Evolutionary conservation across 2,888 invertebrate species (phyloP).

Genomic region (Aradus depressus): DNA sequence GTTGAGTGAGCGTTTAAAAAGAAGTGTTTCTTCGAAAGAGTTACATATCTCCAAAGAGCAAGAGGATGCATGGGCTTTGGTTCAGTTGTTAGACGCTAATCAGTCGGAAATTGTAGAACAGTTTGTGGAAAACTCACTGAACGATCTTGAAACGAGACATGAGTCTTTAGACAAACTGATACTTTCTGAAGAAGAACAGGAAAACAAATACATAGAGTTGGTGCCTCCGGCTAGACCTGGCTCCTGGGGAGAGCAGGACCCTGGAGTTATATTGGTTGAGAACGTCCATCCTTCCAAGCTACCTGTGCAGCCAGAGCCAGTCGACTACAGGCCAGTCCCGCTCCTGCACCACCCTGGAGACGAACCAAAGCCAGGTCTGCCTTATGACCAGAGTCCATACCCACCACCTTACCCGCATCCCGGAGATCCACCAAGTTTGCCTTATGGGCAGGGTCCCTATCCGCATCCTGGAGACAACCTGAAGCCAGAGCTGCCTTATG

Average conservation of each 20-base stretch:
- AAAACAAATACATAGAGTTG: slow-evolving; percentile 2
- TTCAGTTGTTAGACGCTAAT: slow-evolving; percentile 14
- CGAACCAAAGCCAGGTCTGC: background rate
- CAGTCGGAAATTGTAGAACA: slow-evolving; percentile 15
- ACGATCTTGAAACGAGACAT: slow-evolving; percentile 8
- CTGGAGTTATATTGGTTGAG: slow-evolving; percentile 22
- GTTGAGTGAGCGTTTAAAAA: background rate
- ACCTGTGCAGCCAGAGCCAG: slow-evolving; percentile 20
- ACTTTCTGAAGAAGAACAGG: slow-evolving; percentile 12
- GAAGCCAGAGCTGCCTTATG: background rate
- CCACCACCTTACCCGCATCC: too few species aligned
- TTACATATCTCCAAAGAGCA: background rate
- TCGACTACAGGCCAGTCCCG: slow-evolving; percentile 4
- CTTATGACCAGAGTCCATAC: background rate
- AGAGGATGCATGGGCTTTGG: slow-evolving; percentile 14
- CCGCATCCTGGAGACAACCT: background rate
- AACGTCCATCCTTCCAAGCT: slow-evolving; percentile 25
- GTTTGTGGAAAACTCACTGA: slow-evolving; percentile 17
- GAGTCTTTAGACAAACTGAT: slow-evolving; percentile 22
- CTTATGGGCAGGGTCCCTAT: background rate
- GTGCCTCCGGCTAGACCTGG: slow-evolving; percentile 17
- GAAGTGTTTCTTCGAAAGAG: background rate
- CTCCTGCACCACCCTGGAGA: background rate
- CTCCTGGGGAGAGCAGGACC: slow-evolving; percentile 14
- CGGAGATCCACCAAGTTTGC: background rate